These are phyloP conservation scores for Rhipidura dahli DNA, from an alignment of 2,113 vertebrate genomes.

Conservation along the genomic window DNA sequence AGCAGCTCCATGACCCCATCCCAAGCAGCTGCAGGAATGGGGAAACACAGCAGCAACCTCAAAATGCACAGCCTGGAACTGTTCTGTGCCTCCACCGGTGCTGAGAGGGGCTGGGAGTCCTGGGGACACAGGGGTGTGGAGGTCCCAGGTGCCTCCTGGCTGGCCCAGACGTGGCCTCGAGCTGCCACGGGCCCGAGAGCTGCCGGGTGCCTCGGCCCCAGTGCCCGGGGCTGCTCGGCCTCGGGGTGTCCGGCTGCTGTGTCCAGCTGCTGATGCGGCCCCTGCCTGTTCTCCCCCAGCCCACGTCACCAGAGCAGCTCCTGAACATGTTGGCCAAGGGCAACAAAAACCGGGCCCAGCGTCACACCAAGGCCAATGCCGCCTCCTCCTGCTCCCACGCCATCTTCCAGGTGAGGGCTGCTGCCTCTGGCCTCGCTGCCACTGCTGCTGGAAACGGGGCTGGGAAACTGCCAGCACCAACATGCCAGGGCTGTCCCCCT, in stretches of 20 bases:
- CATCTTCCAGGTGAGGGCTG: slow-evolving; percentile 69
- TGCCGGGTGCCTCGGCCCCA: neutral
- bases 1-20: neutral
- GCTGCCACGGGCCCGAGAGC: neutral
- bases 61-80: neutral
- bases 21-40: neutral
- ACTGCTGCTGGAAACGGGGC: no score
- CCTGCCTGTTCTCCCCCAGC: neutral
- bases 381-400: slow-evolving; percentile 73
- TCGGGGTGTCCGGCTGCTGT: neutral
- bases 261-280: neutral
- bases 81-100: neutral
- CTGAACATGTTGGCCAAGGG: slow-evolving; percentile 72
- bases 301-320: slow-evolving; percentile 67
- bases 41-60: neutral
- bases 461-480: neutral
- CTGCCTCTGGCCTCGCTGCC: rapidly evolving
- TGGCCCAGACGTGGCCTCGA: neutral
- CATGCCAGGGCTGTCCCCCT: neutral
- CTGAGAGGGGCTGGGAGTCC: neutral
- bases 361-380: slow-evolving; percentile 65
- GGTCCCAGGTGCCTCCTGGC: neutral
- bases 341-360: slow-evolving; percentile 67
- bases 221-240: neutral
- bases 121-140: rapidly evolving